Evolutionary conservation across 2,888 invertebrate genomes (phyloP).

Genomic region (Ichneumon xanthorius): DNA sequence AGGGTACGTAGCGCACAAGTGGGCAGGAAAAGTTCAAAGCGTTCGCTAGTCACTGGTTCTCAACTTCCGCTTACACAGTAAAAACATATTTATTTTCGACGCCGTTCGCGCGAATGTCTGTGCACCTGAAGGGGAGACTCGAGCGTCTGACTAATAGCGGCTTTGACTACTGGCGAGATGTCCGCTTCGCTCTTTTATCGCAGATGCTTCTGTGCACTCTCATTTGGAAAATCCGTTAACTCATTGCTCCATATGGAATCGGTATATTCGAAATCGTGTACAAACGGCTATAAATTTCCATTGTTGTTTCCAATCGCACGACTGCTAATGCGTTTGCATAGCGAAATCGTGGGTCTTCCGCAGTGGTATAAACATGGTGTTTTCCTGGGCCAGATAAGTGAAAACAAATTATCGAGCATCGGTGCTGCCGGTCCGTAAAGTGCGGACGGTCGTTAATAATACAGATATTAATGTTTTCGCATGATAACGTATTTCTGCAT

Average conservation of each 20-base stretch:
- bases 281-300: background rate
- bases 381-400: background rate
- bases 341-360: background rate
- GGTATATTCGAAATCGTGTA: background rate
- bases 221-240: background rate
- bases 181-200: background rate
- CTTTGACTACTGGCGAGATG: background rate
- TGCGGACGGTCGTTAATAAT: background rate
- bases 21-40: constrained; percentile 44
- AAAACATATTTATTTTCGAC: constrained; percentile 8
- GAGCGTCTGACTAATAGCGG: background rate
- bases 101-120: background rate
- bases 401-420: background rate
- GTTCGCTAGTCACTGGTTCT: constrained; percentile 2
- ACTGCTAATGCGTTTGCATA: background rate
- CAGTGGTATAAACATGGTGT: background rate
- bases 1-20: constrained; percentile 4
- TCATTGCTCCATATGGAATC: background rate
- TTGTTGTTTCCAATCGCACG: background rate
- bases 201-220: background rate
- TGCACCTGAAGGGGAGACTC: background rate
- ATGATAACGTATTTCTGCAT: background rate
- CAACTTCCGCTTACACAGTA: background rate
- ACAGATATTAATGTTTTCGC: background rate
- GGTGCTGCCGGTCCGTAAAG: background rate